Evolutionary conservation across 2,888 invertebrate genomes (phyloP).

Genomic region (Crocallis elinguaria): DNA sequence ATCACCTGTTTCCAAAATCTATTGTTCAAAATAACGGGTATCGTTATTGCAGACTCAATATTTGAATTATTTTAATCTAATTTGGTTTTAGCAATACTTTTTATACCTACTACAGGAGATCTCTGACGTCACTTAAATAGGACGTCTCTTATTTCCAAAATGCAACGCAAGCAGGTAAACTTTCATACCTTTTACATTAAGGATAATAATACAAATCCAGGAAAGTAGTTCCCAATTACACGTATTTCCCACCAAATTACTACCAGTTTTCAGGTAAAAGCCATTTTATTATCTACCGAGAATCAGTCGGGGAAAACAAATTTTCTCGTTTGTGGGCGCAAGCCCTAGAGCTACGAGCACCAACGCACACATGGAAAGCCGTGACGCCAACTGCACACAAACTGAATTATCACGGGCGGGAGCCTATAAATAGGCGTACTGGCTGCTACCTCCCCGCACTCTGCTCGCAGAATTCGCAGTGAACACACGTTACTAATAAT

Average conservation of each 20-base stretch:
- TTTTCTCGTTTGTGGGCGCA: constrained; percentile 43
- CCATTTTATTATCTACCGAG: constrained; percentile 33
- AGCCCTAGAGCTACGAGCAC: constrained; percentile 38
- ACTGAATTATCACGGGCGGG: constrained; percentile 49
- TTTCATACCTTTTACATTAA: neutral
- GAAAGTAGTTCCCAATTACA: constrained; percentile 14
- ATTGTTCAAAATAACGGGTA: no score
- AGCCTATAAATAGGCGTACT: constrained; percentile 58
- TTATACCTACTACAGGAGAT: no score
- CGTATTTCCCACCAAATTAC: constrained; percentile 32
- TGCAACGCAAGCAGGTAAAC: neutral
- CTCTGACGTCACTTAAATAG: neutral
- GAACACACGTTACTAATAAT: constrained; percentile 50
- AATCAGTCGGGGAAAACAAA: constrained; percentile 38
- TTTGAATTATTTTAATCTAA: no score
- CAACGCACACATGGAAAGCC: constrained; percentile 23
- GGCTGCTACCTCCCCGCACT: constrained; percentile 59
- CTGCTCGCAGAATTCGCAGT: constrained; percentile 54
- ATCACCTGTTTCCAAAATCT: no score
- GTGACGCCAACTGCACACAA: constrained; percentile 54
- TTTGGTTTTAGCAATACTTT: no score
- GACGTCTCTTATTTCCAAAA: neutral
- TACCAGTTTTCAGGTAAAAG: constrained; percentile 30
- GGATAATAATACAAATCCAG: constrained; percentile 19
- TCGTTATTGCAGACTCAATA: no score